Evolutionary conservation across 2,888 invertebrate species (phyloP).

Genomic region (Margaritifera margaritifera): DNA sequence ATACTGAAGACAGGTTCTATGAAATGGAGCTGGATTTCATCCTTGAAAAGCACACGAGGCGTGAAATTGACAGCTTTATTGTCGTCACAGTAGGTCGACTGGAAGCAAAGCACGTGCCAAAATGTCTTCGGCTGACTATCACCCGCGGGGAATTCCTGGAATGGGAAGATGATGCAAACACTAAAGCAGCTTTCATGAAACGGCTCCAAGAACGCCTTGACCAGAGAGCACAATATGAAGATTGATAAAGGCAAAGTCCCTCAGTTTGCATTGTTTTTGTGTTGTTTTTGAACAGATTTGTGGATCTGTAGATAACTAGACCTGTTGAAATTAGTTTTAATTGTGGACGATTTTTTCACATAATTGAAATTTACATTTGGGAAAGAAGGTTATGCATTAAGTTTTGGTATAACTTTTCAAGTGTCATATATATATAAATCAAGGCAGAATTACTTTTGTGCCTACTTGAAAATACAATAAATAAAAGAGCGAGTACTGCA

Average conservation of each 20-base stretch:
- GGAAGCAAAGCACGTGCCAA: constrained; percentile 29
- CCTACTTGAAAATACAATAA: too few relatives aligned
- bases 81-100: constrained; percentile 37
- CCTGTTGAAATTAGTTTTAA: too few relatives aligned
- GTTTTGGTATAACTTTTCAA: too few relatives aligned
- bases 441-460: too few relatives aligned
- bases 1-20: constrained; percentile 26
- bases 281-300: too few relatives aligned
- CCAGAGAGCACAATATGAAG: background rate
- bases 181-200: constrained; percentile 29
- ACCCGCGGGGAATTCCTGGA: constrained; percentile 31
- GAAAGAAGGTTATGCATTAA: too few relatives aligned
- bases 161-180: constrained; percentile 39
- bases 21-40: constrained; percentile 38
- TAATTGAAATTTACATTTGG: too few relatives aligned
- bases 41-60: constrained; percentile 15
- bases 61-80: constrained; percentile 31
- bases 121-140: constrained; percentile 30
- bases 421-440: too few relatives aligned
- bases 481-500: too few relatives aligned
- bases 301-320: too few relatives aligned
- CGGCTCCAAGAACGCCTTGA: constrained; percentile 15
- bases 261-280: too few relatives aligned
- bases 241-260: background rate
- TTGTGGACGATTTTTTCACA: too few relatives aligned